Conservation (phyloP, 2,888 invertebrate species). For the Cylindroiulus punctatus region DNA sequence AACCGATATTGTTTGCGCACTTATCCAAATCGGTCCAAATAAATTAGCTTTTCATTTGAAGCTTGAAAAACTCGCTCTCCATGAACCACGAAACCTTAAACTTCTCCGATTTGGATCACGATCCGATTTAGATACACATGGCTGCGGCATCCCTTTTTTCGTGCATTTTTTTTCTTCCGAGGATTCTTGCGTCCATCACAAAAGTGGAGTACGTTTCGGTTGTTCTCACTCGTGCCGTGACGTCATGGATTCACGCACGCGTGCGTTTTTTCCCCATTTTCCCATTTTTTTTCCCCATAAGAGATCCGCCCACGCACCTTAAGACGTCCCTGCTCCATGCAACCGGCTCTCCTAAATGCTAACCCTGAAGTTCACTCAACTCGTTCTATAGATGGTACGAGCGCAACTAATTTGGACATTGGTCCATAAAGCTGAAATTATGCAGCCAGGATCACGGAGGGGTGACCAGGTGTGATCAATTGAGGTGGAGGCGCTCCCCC, state of each 20-base stretch:
- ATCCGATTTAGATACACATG: constrained; percentile 38
- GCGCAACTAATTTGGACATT: constrained; percentile 42
- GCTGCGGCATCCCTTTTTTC: constrained; percentile 3
- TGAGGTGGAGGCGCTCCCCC: constrained; percentile 18
- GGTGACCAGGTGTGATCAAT: constrained; percentile 34
- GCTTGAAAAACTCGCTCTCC: constrained; percentile 21
- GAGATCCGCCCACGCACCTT: constrained; percentile 24
- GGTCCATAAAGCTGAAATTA: constrained; percentile 38
- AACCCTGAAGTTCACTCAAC: constrained; percentile 42
- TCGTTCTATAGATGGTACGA: constrained; percentile 34
- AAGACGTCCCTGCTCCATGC: constrained; percentile 12
- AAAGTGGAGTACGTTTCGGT: constrained; percentile 21
- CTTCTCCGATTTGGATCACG: constrained; percentile 4
- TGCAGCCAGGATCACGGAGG: constrained; percentile 33
- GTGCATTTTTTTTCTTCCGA: neutral
- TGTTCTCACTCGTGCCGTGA: constrained; percentile 13
- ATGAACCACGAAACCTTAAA: constrained; percentile 33
- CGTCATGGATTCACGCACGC: constrained; percentile 31
- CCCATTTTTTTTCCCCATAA: neutral
- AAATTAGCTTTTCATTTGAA: constrained; percentile 8
- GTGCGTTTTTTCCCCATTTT: neutral
- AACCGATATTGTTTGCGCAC: constrained; percentile 7
- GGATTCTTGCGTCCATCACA: constrained; percentile 24
- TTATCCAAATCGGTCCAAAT: constrained; percentile 10
- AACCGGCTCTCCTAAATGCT: neutral